Base-by-base conservation (phyloP, 1,140 invertebrate species). In the Diuraphis noxia region DNA sequence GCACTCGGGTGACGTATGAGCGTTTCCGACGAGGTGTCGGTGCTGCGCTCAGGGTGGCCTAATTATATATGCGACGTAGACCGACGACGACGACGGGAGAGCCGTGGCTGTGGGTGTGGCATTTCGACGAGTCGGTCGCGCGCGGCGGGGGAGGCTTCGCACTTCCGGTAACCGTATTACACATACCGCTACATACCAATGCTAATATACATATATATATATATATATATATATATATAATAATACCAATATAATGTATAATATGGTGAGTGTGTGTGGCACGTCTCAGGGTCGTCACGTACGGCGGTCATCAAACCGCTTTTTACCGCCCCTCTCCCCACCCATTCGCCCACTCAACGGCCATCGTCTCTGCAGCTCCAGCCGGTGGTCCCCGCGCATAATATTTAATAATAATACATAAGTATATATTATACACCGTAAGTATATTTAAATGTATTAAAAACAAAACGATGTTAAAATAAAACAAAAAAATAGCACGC, bases 21-120 rank as follows among this genome's bases (percentile, higher is more conserved):
- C 56, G 56, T 72, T 72, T 72, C 56, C 86, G 88, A 52, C 87
- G 56, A 89, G 40, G 88, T 89, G 88, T 89, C 41, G 56, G 34
- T 49, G 85, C 86, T 38, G 49, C 88, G 88, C 56, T 89, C 88
- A 77, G 88, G 88, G 88, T 89, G 88, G 88, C 63, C 88, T 43
- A 89, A 89, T 77, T 77, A 89, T 89, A 43, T 43, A 84, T 30
- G 25, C 82, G 82, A 84, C 52, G 56, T 41, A 63, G 46, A 40
- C 36, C 88, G 46, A 40, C 36, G 72, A 72, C 72, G 72, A 81
- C 34, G 49, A 52, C 86, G 84, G 21, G 52, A 88, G 36, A 30
- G 34, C 52, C 25, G 84, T 8, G 23, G 19, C 88, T 77, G n/a
- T 85, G 88, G 88, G 88, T 77, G 88, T 89, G 88, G 88, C 88